Conservation (phyloP, 1,140 invertebrate species). For the Ganaspis sp. region DNA sequence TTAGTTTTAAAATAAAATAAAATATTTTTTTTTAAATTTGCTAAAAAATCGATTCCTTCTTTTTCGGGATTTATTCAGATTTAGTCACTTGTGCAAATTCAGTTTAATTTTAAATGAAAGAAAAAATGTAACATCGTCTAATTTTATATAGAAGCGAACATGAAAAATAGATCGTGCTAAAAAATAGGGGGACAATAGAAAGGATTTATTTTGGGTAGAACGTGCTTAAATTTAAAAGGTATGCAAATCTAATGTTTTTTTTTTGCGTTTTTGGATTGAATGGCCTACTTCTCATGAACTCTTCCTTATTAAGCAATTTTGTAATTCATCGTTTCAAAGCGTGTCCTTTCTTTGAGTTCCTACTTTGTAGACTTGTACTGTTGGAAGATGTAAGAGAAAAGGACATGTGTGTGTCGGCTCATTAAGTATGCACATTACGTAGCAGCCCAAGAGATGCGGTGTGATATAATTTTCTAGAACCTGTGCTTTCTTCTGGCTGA, state of each 20-base stretch:
- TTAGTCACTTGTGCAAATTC: no score
- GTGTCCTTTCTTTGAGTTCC: slow-evolving; percentile 1
- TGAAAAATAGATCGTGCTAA: no score
- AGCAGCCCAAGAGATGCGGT: slow-evolving; percentile 57
- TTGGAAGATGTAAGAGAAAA: neutral
- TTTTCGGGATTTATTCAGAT: no score
- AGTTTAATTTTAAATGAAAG: no score
- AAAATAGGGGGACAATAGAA: no score
- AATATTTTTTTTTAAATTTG: no score
- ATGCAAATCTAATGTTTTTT: slow-evolving; percentile 8
- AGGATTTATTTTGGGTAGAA: neutral
- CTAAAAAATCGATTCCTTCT: no score
- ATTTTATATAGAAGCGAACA: no score
- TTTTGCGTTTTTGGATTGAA: neutral
- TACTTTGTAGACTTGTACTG: slow-evolving; percentile 20
- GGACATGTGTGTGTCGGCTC: slow-evolving; percentile 53
- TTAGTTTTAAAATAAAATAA: no score
- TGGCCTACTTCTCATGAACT: slow-evolving; percentile 22
- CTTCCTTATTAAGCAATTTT: slow-evolving; percentile 21
- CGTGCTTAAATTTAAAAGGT: neutral
- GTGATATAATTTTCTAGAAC: slow-evolving; percentile 64
- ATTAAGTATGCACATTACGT: slow-evolving; percentile 66
- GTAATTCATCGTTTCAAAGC: neutral
- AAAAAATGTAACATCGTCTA: no score
- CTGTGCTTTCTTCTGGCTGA: slow-evolving; percentile 47